Evolutionary conservation across 1,140 invertebrate genomes (phyloP).

Genomic region (Atta texana): DNA sequence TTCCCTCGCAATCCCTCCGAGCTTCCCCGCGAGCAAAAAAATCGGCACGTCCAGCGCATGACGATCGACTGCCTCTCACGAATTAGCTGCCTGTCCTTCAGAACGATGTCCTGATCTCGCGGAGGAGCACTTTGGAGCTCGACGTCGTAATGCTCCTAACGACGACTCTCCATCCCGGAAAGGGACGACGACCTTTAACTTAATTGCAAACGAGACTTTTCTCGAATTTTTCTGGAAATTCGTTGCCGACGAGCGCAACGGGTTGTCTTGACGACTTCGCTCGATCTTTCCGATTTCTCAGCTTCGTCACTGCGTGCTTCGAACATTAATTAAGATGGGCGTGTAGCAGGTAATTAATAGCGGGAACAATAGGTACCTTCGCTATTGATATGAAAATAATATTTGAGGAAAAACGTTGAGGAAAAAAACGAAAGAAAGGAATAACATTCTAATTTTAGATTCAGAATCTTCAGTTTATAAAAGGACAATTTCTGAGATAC

Average conservation of each 20-base stretch:
- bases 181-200: constrained; percentile 50
- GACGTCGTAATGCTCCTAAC: constrained; percentile 15
- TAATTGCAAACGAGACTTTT: constrained; percentile 65
- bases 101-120: constrained; percentile 19
- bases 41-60: constrained; percentile 37
- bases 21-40: constrained; percentile 46
- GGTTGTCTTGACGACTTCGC: constrained; percentile 34
- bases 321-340: constrained; percentile 42
- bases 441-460: no score
- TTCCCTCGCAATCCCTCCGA: constrained; percentile 30
- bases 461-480: no score
- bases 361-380: constrained; percentile 17
- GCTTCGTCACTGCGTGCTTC: constrained; percentile 24
- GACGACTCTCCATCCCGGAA: not conserved
- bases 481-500: no score
- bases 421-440: no score
- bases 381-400: constrained; percentile 25
- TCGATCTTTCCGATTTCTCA: constrained; percentile 18
- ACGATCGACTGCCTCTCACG: constrained; percentile 31
- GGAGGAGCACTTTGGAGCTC: not conserved
- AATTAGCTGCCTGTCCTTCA: constrained; percentile 45
- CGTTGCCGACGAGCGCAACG: constrained; percentile 5
- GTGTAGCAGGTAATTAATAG: constrained; percentile 39
- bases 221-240: constrained; percentile 55
- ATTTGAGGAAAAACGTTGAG: constrained; percentile 11